Conservation (phyloP, 1,140 invertebrate species). For the Drosophila dunni region DNA sequence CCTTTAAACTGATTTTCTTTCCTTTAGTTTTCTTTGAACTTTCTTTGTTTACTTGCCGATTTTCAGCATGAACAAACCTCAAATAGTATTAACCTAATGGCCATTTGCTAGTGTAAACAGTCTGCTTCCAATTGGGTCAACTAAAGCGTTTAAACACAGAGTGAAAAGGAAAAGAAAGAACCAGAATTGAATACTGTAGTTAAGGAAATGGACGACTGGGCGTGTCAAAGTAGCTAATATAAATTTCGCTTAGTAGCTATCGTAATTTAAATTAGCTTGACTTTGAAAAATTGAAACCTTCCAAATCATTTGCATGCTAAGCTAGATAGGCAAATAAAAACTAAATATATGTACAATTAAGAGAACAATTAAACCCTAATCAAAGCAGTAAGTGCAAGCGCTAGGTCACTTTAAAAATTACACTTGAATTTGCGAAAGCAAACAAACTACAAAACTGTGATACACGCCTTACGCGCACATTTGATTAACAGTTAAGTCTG, state of each 20-base stretch:
- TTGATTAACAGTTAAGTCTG: background rate
- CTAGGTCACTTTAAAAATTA: background rate
- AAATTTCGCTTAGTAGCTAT: constrained; percentile 7
- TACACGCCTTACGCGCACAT: background rate
- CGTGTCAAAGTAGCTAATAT: constrained; percentile 23
- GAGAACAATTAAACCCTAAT: background rate
- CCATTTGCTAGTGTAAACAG: constrained; percentile 40
- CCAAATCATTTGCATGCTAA: constrained; percentile 33
- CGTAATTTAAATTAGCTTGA: constrained; percentile 23
- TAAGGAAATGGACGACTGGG: constrained; percentile 28
- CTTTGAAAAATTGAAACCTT: constrained; percentile 31
- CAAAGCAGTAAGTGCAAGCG: background rate
- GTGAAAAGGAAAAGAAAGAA: background rate
- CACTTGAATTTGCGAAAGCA: background rate
- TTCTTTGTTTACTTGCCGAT: constrained; percentile 21
- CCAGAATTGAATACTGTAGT: constrained; percentile 8
- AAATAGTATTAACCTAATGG: constrained; percentile 47
- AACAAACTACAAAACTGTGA: background rate
- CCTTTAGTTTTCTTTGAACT: constrained; percentile 1
- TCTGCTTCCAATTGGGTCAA: constrained; percentile 40
- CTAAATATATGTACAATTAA: background rate
- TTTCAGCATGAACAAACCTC: constrained; percentile 35
- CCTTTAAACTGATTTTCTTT: too few relatives aligned
- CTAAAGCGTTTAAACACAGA: constrained; percentile 21
- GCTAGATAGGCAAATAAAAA: background rate